A percentile compares a stretch with the other conserved stretches of the same genome.
Evolutionary conservation across 2,113 vertebrate genomes (phyloP).

Genomic region (Xerus inauris): DNA sequence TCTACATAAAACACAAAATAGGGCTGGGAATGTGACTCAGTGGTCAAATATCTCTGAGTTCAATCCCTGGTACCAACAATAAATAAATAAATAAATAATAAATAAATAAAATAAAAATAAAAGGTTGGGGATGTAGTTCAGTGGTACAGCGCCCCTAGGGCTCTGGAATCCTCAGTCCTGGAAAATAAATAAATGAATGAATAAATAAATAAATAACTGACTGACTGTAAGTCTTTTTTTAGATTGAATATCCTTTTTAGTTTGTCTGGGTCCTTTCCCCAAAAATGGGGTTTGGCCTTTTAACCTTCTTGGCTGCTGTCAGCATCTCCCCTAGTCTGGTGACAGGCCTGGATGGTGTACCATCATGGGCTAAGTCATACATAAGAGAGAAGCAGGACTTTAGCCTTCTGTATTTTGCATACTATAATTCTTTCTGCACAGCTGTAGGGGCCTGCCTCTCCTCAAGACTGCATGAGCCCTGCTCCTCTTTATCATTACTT

Average conservation of each 20-base stretch:
- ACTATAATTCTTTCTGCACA: neutral
- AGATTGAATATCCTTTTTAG: neutral
- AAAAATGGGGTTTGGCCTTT: neutral
- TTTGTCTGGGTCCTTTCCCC: neutral
- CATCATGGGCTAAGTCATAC: neutral
- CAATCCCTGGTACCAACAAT: too few species aligned
- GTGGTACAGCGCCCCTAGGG: too few species aligned
- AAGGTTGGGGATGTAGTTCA: too few species aligned
- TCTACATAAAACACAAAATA: too few species aligned
- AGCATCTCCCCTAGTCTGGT: neutral
- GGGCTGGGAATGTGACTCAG: too few species aligned
- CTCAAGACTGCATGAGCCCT: neutral
- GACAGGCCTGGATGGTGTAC: neutral
- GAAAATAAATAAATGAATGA: too few species aligned
- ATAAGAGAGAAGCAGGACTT: neutral
- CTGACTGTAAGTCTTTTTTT: neutral
- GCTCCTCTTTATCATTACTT: neutral
- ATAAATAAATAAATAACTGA: too few species aligned
- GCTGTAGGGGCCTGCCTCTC: too few species aligned
- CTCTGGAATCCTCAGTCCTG: too few species aligned
- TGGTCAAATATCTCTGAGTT: too few species aligned
- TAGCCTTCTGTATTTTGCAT: neutral
- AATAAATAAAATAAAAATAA: too few species aligned
- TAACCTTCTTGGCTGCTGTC: neutral
- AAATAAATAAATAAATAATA: too few species aligned